Percentiles rank a stretch among this genome's conserved stretches.
Evolutionary conservation across 2,113 vertebrate species (phyloP).

Genomic region (Alectura lathami): DNA sequence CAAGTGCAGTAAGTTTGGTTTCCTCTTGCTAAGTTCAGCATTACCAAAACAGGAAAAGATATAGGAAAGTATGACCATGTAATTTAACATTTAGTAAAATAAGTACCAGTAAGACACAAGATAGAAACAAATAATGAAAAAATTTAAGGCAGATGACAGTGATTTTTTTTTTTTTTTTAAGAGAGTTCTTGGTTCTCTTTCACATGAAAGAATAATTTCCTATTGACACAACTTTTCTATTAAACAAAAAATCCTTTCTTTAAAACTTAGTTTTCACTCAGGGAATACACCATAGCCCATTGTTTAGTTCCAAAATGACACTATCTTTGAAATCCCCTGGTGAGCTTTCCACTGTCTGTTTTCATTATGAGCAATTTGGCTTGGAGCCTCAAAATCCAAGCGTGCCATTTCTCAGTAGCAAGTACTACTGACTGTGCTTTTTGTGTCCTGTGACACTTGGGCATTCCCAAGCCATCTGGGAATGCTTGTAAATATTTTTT

Average conservation of each 20-base stretch:
- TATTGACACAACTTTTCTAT: background rate
- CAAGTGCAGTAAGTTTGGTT: background rate
- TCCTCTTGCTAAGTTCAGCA: background rate
- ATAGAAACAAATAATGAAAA: background rate
- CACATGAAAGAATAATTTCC: background rate
- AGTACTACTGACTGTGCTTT: background rate
- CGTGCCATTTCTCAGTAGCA: background rate
- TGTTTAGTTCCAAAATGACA: background rate
- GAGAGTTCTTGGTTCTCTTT: background rate
- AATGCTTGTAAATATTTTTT: background rate
- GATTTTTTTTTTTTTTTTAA: background rate
- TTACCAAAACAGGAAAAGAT: background rate
- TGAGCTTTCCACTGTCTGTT: background rate
- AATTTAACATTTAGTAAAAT: background rate
- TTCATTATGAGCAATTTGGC: background rate
- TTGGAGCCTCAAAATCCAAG: background rate
- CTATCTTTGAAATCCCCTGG: background rate
- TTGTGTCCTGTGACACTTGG: background rate
- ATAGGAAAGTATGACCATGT: background rate
- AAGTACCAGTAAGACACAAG: background rate
- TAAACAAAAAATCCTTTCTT: background rate
- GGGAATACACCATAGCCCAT: background rate
- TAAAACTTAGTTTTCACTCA: background rate
- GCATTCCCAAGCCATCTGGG: background rate
- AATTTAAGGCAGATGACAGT: background rate